Conservation (phyloP, 2,113 vertebrate genomes). For the Chionis minor region DNA sequence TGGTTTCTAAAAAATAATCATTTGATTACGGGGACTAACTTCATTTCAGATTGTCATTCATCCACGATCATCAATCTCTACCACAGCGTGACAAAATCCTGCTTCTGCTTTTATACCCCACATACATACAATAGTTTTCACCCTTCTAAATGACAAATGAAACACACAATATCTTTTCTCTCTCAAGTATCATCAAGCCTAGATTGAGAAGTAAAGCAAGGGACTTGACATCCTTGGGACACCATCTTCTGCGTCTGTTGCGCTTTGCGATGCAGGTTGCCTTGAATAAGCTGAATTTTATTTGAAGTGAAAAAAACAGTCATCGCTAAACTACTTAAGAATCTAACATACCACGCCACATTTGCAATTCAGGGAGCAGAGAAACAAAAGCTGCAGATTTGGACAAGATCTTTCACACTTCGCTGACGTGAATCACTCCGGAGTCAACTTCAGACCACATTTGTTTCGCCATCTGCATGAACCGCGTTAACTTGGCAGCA, state of each 20-base stretch:
- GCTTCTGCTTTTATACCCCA: neutral
- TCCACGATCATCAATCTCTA: neutral
- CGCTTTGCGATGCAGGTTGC: neutral
- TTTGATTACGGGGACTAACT: neutral
- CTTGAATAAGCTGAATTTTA: neutral
- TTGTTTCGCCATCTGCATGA: conserved; percentile 18
- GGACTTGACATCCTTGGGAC: neutral
- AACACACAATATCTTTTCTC: neutral
- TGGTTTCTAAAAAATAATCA: neutral
- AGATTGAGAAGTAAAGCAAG: neutral
- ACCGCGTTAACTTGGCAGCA: neutral
- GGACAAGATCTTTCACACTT: conserved; percentile 27
- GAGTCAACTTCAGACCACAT: conserved; percentile 35
- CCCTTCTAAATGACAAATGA: neutral
- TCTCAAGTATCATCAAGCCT: neutral
- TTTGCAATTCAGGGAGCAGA: neutral
- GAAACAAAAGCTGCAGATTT: conserved; percentile 40
- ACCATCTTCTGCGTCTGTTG: neutral
- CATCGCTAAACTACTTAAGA: neutral
- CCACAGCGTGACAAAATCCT: neutral
- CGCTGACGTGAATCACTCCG: conserved; percentile 20
- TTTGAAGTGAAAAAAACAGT: neutral
- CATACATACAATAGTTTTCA: neutral
- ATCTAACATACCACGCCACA: neutral
- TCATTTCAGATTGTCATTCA: neutral